A percentile compares a stretch with the other conserved stretches of the same genome.
phyloP scores from a whole-genome alignment of 2,797 vertebrate species.

The Bryconaethiops microstoma region DNA sequence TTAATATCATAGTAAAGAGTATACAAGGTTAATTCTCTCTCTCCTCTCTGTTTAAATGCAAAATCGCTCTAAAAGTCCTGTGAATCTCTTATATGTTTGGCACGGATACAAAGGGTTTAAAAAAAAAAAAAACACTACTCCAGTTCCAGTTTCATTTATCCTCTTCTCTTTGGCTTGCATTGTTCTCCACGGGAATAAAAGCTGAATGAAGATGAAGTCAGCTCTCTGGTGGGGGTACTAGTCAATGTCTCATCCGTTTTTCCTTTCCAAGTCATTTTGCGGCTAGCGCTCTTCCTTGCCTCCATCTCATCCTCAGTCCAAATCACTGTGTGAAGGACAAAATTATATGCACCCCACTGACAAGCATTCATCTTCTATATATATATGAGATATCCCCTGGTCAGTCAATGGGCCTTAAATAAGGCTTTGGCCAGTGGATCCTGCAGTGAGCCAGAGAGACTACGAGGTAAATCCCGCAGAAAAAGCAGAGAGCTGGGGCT shows the following conservation, averaged over 20 bases:
- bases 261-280: neutral
- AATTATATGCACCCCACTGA: neutral
- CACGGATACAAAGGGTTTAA: too few species aligned
- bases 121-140: too few species aligned
- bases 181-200: slow-evolving; percentile 13
- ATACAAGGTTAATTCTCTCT: too few species aligned
- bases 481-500: slow-evolving; percentile 66
- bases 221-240: slow-evolving; percentile 43
- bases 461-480: slow-evolving; percentile 60
- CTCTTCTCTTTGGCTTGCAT: neutral
- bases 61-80: neutral
- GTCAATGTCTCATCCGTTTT: slow-evolving; percentile 55
- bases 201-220: slow-evolving; percentile 28
- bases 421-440: slow-evolving; percentile 36
- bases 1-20: too few species aligned
- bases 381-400: slow-evolving; percentile 58
- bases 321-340: slow-evolving; percentile 5
- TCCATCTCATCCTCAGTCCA: neutral
- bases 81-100: neutral
- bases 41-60: too few species aligned
- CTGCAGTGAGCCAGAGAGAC: slow-evolving; percentile 63
- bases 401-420: slow-evolving; percentile 35
- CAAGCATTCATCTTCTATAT: slow-evolving; percentile 42
- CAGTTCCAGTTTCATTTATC: neutral
- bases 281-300: neutral